A percentile compares a stretch with the other conserved stretches of the same genome.
Conservation (phyloP, 2,797 vertebrate species). For the Hephaestus fuliginosus region DNA sequence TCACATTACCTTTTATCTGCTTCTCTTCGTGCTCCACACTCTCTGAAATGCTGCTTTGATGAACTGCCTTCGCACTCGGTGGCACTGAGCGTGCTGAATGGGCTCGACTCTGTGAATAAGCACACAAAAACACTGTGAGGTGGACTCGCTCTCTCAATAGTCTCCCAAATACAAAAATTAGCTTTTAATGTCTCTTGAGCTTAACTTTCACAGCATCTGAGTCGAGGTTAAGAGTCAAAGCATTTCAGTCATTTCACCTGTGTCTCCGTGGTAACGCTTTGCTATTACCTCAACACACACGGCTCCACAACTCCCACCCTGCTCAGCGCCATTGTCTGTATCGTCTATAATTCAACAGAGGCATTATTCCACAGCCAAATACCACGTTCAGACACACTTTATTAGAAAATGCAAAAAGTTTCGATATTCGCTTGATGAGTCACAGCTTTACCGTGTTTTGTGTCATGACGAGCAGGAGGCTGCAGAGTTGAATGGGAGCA, state of each 20-base stretch:
- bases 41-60: constrained; percentile 6
- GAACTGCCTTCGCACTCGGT: constrained; percentile 21
- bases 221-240: constrained; percentile 62
- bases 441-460: constrained; percentile 10
- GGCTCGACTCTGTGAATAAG: constrained; percentile 9
- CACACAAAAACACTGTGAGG: constrained; percentile 11
- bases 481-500: background rate
- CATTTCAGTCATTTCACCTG: constrained; percentile 66
- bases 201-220: constrained; percentile 28
- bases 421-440: constrained; percentile 28
- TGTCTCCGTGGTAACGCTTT: constrained; percentile 72
- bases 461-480: constrained; percentile 26
- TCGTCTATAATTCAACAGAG: constrained; percentile 18
- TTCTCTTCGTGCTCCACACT: background rate
- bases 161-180: constrained; percentile 24
- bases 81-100: constrained; percentile 43
- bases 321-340: constrained; percentile 23
- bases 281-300: constrained; percentile 45
- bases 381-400: background rate
- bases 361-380: constrained; percentile 16
- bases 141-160: constrained; percentile 35
- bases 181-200: constrained; percentile 46
- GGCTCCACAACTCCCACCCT: constrained; percentile 32
- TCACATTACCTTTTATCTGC: background rate
- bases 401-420: background rate